Evolutionary conservation across 2,888 invertebrate genomes (phyloP).

Genomic region (Branchellion lobata): DNA sequence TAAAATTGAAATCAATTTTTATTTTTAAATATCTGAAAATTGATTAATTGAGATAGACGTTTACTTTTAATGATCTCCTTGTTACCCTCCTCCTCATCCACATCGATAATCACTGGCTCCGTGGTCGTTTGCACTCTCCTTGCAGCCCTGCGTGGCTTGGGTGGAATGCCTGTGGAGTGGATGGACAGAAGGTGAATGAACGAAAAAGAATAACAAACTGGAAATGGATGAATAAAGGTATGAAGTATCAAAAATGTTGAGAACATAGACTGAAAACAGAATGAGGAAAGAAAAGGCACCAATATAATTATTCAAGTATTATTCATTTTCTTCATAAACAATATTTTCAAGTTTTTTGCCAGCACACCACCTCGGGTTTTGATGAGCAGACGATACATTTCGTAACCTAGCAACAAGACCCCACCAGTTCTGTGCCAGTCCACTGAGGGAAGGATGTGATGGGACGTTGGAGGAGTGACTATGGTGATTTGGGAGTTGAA

Average conservation of each 20-base stretch:
- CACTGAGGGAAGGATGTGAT: slow-evolving; percentile 61
- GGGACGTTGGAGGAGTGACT: too few relatives aligned
- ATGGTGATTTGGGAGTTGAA: background rate
- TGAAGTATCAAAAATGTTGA: too few relatives aligned
- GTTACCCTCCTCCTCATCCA: slow-evolving; percentile 65
- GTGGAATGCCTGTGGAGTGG: slow-evolving; percentile 21
- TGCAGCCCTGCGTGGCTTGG: slow-evolving; percentile 39
- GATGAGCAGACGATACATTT: slow-evolving; percentile 83
- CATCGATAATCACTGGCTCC: slow-evolving; percentile 59
- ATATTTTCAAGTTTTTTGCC: too few relatives aligned
- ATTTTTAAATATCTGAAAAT: too few relatives aligned
- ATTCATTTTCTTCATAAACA: too few relatives aligned
- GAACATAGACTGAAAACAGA: too few relatives aligned
- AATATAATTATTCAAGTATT: too few relatives aligned
- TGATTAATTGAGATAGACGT: too few relatives aligned
- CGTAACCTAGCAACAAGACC: slow-evolving; percentile 92
- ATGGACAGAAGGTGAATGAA: background rate
- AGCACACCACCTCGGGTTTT: slow-evolving; percentile 38
- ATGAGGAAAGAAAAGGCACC: too few relatives aligned
- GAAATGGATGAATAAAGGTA: too few relatives aligned
- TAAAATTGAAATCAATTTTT: too few relatives aligned
- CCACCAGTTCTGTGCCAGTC: slow-evolving; percentile 87
- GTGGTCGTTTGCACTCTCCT: slow-evolving; percentile 37
- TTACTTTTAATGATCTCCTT: slow-evolving; percentile 58
- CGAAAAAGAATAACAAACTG: too few relatives aligned